These are phyloP conservation scores for Hormaphis cornu DNA, from an alignment of 1,140 invertebrate genomes.

Conservation along the genomic window DNA sequence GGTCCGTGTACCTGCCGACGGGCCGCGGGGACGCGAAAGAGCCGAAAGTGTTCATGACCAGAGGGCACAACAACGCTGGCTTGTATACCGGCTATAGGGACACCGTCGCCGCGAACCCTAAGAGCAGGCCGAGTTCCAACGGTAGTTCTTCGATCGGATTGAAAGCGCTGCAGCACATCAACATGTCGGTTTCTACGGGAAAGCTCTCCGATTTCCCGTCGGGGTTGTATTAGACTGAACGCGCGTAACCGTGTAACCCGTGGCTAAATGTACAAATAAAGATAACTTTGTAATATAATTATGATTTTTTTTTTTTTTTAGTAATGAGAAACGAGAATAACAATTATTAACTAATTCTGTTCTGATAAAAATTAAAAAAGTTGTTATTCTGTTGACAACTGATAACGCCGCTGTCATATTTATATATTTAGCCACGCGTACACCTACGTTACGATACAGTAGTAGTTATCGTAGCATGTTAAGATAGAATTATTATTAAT, in stretches of 20 bases:
- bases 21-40: not conserved
- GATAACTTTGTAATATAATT: too few species aligned
- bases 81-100: constrained; percentile 50
- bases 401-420: too few species aligned
- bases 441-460: too few species aligned
- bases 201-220: constrained; percentile 63
- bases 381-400: too few species aligned
- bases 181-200: constrained; percentile 41
- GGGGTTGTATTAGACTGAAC: constrained; percentile 52
- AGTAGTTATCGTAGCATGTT: too few species aligned
- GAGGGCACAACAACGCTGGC: constrained; percentile 50
- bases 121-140: constrained; percentile 40
- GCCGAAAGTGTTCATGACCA: constrained; percentile 45
- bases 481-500: too few species aligned
- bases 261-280: too few species aligned
- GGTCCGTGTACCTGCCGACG: constrained; percentile 16
- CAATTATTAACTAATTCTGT: too few species aligned
- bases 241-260: not conserved
- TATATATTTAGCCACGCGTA: too few species aligned
- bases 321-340: too few species aligned
- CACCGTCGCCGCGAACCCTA: constrained; percentile 39
- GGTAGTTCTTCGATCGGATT: constrained; percentile 33
- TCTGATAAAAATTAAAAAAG: too few species aligned
- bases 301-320: too few species aligned
- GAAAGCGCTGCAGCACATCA: constrained; percentile 28